Evolutionary conservation across 2,888 invertebrate species (phyloP).

Genomic region (Aphodius granarius): DNA sequence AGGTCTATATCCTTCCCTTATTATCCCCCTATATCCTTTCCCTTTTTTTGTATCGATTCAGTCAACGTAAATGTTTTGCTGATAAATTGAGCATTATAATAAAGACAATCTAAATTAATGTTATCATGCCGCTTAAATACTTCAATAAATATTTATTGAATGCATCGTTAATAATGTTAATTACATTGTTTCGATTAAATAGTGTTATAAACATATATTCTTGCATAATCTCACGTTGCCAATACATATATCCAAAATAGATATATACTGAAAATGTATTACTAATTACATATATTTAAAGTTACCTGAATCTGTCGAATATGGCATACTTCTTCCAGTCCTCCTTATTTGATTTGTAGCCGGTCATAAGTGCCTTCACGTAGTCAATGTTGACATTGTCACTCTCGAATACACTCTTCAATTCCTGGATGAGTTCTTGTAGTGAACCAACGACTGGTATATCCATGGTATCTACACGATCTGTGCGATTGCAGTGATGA

Average conservation of each 20-base stretch:
- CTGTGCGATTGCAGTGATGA: neutral
- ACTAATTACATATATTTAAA: neutral
- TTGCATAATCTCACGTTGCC: neutral
- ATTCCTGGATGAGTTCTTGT: slow-evolving; percentile 65
- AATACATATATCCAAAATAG: neutral
- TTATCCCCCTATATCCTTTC: too few species aligned
- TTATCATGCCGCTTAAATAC: neutral
- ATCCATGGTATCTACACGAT: slow-evolving; percentile 4
- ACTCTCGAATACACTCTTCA: slow-evolving; percentile 76
- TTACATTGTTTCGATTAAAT: too few species aligned
- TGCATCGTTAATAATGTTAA: neutral
- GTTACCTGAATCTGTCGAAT: slow-evolving; percentile 86
- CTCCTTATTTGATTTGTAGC: slow-evolving; percentile 83
- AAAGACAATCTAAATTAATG: neutral
- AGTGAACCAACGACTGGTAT: slow-evolving; percentile 55
- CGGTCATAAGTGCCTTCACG: slow-evolving; percentile 76
- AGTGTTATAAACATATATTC: too few species aligned
- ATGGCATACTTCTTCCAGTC: slow-evolving; percentile 96
- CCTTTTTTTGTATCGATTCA: too few species aligned
- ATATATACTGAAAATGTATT: neutral
- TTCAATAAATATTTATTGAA: neutral
- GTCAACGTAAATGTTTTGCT: too few species aligned
- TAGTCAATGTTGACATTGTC: slow-evolving; percentile 89
- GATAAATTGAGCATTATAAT: too few species aligned
- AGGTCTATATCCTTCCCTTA: too few species aligned